Evolutionary conservation across 92 coral and sea anemone genomes (phyloP).

Genomic region (Parazoanthus atlanticus): DNA sequence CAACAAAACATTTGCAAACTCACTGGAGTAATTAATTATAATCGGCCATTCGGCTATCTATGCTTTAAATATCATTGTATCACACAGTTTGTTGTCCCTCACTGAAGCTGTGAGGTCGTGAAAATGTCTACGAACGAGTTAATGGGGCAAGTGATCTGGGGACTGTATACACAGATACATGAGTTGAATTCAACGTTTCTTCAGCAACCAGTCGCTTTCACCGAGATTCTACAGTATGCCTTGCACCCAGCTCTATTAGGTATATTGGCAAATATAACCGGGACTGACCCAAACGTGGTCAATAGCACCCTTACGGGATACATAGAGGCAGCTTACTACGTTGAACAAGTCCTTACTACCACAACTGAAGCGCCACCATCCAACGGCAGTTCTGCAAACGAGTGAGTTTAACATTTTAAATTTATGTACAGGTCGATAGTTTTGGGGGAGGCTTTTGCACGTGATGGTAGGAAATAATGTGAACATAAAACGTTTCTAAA

Average conservation of each 20-base stretch:
- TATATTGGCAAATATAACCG: neutral
- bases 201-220: slow-evolving; percentile 8
- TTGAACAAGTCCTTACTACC: neutral
- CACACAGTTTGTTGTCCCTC: neutral
- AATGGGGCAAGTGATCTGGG: neutral
- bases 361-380: slow-evolving; percentile 3
- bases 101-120: neutral
- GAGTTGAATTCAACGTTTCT: neutral
- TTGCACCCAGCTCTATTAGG: neutral
- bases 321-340: neutral
- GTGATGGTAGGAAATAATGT: no score
- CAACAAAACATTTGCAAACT: no score
- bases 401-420: neutral
- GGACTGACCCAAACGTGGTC: neutral
- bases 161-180: neutral
- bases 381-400: neutral
- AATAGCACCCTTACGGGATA: neutral
- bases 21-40: no score
- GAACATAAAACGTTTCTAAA: no score
- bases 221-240: neutral
- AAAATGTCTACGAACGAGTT: slow-evolving; percentile 11
- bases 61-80: no score
- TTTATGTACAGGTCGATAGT: neutral
- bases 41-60: no score
- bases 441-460: neutral